Base-by-base conservation (phyloP, 2,888 invertebrate genomes). In the Acrobasis suavella region DNA sequence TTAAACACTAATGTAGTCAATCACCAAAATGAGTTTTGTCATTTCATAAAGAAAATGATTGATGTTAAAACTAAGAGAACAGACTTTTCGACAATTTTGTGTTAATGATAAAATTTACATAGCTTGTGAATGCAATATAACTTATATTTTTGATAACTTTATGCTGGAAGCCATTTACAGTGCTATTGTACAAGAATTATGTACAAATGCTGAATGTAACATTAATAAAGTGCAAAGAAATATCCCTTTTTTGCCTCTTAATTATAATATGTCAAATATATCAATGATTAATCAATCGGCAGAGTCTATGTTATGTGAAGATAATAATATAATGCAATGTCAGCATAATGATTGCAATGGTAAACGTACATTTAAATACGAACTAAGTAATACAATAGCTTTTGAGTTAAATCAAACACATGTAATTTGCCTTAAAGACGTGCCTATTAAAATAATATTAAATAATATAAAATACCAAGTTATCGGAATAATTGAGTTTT, bases 271-370 rank as follows among this genome's bases (percentile, higher is more conserved):
- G 12, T 49, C n/a, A 49, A 49, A 49, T 49, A 49, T 49, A n/a
- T 49, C 49, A n/a, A 7, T n/a, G 14, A 8, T 49, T 7, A 49
- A 49, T 49, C 12, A 49, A 49, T 49, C 15, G 8, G 49, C 49
- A n/a, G 14, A 49, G 8, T 12, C 12, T n/a, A n/a, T n/a, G n/a
- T 49, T 49, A n/a, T 49, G 49, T n/a, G n/a, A 49, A 12, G 49
- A 49, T 49, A 8, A 2, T n/a, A 49, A 49, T 49, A 49, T 22
- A 22, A 22, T 22, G 22, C 22, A 49, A 49, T 49, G 49, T 49
- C 49, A n/a, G n/a, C 49, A n/a, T 49, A 49, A 49, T 49, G 49
- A 49, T 49, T 49, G 49, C 15, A 49, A n/a, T n/a, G 49, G 49
- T n/a, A 49, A 12, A 49, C 14, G 49, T 7, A n/a, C 49, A 49